phyloP scores from a whole-genome alignment of 2,888 invertebrate species.

The Noctua janthina region DNA sequence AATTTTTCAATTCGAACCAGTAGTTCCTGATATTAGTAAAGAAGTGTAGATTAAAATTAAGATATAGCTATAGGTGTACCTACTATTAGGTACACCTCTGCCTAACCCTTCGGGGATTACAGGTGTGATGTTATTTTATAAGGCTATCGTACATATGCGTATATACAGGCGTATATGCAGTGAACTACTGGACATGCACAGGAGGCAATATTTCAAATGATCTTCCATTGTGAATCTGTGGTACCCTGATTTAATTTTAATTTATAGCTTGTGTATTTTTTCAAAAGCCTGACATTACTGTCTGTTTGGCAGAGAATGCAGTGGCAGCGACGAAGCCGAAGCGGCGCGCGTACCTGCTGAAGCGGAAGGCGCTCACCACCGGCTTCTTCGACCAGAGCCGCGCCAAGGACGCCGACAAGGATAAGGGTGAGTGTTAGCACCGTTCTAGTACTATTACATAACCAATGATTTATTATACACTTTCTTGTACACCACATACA shows the following conservation, averaged over 20 bases:
- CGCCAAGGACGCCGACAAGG: constrained; percentile 93
- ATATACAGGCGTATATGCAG: too few relatives aligned
- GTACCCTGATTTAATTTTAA: neutral
- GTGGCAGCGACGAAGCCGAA: constrained; percentile 92
- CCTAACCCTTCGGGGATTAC: too few relatives aligned
- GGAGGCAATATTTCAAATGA: neutral
- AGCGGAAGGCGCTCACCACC: constrained; percentile 96
- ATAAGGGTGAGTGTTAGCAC: constrained; percentile 89
- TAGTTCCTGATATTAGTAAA: too few relatives aligned
- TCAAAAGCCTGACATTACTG: neutral
- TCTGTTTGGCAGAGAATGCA: constrained; percentile 80
- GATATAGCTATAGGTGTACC: too few relatives aligned
- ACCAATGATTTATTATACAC: neutral
- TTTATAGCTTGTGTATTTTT: neutral
- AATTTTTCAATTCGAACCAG: too few relatives aligned
- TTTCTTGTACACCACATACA: too few relatives aligned
- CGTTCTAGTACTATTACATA: neutral
- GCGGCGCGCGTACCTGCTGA: constrained; percentile 94
- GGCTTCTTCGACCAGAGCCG: constrained; percentile 94
- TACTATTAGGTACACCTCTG: too few relatives aligned
- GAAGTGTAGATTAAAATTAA: too few relatives aligned
- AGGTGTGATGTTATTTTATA: too few relatives aligned
- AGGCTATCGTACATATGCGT: too few relatives aligned
- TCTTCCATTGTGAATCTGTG: neutral
- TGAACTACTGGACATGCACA: too few relatives aligned